Evolutionary conservation across 2,113 vertebrate genomes (phyloP).

Genomic region (Jacana jacana): DNA sequence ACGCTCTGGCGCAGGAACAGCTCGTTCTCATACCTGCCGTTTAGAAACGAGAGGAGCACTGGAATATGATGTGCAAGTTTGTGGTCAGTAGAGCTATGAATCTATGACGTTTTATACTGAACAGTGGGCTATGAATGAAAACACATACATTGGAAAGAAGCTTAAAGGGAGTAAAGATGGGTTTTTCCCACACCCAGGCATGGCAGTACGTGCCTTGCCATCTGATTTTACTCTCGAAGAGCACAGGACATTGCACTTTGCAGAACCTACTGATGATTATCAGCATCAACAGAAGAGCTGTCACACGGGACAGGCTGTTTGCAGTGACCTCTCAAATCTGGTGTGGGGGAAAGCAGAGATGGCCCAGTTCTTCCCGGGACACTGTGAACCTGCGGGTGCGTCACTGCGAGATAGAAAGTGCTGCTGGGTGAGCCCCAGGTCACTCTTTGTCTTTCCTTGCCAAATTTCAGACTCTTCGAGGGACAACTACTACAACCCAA

Average conservation of each 20-base stretch:
- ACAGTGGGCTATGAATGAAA: not conserved
- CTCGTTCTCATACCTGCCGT: constrained; percentile 77
- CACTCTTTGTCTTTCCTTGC: not conserved
- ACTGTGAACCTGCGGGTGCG: not conserved
- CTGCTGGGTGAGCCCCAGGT: not conserved
- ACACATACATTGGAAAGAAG: not conserved
- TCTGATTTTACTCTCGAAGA: not conserved
- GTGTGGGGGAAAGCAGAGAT: not conserved
- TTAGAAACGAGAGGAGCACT: not conserved
- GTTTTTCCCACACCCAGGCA: not conserved
- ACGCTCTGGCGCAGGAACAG: constrained; percentile 73
- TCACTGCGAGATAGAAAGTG: not conserved
- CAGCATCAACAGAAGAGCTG: not conserved
- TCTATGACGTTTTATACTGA: not conserved
- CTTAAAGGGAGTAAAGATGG: not conserved
- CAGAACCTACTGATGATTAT: not conserved
- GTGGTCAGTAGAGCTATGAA: not conserved
- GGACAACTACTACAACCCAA: not conserved
- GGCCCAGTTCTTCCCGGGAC: not conserved
- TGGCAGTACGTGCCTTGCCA: not conserved
- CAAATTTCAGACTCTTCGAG: not conserved
- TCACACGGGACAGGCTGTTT: not conserved
- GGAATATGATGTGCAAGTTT: fast-evolving
- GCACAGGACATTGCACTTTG: not conserved
- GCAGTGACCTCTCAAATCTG: not conserved